Conservation (phyloP, 1,140 invertebrate species). For the Lutraria rhynchaena region DNA sequence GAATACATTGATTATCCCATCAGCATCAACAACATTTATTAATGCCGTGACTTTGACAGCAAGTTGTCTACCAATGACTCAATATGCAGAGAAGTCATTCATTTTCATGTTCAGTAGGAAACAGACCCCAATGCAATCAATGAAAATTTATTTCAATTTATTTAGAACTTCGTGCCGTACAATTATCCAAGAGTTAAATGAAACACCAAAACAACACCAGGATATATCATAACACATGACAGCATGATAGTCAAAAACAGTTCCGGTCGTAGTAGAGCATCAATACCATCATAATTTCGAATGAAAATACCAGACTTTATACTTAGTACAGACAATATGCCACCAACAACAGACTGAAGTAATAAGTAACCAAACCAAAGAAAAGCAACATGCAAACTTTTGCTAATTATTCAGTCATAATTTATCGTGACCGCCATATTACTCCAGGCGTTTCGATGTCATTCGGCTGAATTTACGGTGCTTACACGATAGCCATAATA, state of each 20-base stretch:
- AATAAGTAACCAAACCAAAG: too few relatives aligned
- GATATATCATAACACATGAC: neutral
- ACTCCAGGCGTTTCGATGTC: constrained; percentile 41
- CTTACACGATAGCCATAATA: neutral
- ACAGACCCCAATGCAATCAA: too few relatives aligned
- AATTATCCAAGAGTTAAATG: too few relatives aligned
- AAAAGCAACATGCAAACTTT: neutral
- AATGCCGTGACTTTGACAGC: too few relatives aligned
- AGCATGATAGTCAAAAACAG: neutral
- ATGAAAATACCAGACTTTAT: neutral
- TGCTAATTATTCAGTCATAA: constrained; percentile 44
- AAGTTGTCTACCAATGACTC: too few relatives aligned
- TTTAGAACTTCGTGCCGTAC: too few relatives aligned
- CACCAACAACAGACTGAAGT: too few relatives aligned
- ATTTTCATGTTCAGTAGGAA: too few relatives aligned
- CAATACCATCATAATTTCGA: neutral
- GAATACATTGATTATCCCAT: too few relatives aligned
- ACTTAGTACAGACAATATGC: neutral
- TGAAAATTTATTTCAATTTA: too few relatives aligned
- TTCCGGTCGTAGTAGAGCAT: neutral
- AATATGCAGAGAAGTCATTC: too few relatives aligned
- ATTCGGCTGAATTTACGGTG: neutral
- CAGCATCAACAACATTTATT: too few relatives aligned
- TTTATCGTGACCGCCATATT: constrained; percentile 44
- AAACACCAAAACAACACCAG: neutral